Evolutionary conservation across 2,113 vertebrate species (phyloP), one percentile per base, ranked within the genome.

Genomic region (Nanorana parkeri): DNA sequence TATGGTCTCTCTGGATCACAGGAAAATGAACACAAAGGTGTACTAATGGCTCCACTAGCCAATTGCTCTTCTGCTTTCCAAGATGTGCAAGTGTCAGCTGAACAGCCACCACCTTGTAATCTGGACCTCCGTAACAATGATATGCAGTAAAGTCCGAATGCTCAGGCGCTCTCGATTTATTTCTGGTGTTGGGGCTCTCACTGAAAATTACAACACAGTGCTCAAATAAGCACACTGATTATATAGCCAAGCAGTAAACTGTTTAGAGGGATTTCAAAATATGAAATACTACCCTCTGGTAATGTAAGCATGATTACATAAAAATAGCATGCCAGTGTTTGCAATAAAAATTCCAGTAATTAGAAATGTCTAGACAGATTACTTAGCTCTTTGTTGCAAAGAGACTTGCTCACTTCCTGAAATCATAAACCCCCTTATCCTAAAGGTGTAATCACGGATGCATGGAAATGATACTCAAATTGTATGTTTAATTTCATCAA

Each of bases 301-400:
- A 54, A 52, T 66, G 41, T 54, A 29, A 66, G 19, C 19, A 21
- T 66, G 60, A 54, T 52, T 78, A 51, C 63, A 28, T 54, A 24
- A 78, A 66, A 78, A 36, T 23, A 78, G 41, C 75, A 60, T 68
- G 64, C 54, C 77, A 65, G 47, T 65, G 67, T 80, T 64, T 81
- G 68, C 68, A 81, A 73, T 23, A 65, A 65, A 54, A 81, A 73
- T 54, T 73, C 58, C 58, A 66, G 58, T 52, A 66, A 81, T 81
- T 81, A 81, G 32, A 66, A 74, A 65, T 20, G 79, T 81, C 68
- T 81, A 81, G 79, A 81, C 79, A 55, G 68, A 71, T 72, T 81
- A 72, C 67, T 63, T 72, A 79, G 65, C 64, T 52, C 56, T 63
- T 80, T 63, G 67, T 65, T 65, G 36, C 58, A 73, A 55, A 71